Conservation (phyloP, 2,113 vertebrate species). For the Limanda limanda region DNA sequence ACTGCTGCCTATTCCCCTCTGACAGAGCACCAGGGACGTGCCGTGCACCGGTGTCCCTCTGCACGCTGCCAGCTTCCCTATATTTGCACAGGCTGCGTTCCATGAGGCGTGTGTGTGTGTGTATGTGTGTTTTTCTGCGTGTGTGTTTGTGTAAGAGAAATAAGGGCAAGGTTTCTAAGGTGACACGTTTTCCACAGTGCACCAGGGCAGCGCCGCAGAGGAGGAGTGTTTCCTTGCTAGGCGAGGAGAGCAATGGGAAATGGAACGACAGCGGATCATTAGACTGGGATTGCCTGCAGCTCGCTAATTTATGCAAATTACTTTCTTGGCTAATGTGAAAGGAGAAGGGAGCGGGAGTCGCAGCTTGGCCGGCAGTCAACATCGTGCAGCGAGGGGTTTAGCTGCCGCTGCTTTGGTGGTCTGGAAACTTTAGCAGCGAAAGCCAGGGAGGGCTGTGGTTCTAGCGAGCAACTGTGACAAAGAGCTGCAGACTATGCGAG, state of each 20-base stretch:
- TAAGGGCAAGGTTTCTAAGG: conserved; percentile 24
- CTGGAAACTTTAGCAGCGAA: conserved; percentile 67
- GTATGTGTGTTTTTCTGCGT: conserved; percentile 7
- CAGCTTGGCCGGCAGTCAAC: conserved; percentile 69
- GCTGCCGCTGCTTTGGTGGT: conserved; percentile 50
- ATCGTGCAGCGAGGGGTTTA: conserved; percentile 62
- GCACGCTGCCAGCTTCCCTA: conserved; percentile 4
- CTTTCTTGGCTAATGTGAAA: conserved; percentile 69
- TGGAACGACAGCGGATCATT: conserved; percentile 71
- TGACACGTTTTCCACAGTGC: conserved; percentile 22
- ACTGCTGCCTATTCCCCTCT: conserved; percentile 38
- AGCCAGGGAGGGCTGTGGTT: conserved; percentile 54
- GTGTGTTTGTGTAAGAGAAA: conserved; percentile 14
- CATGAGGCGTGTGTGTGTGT: not conserved
- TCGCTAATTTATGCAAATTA: conserved; percentile 84
- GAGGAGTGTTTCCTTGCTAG: conserved; percentile 24
- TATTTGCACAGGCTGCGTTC: conserved; percentile 30
- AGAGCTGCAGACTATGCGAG: conserved; percentile 60
- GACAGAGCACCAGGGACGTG: conserved; percentile 29
- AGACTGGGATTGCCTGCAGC: conserved; percentile 70
- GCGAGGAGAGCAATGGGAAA: conserved; percentile 44
- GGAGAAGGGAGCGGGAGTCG: conserved; percentile 30
- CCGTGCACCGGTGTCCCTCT: conserved; percentile 33
- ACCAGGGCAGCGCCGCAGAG: conserved; percentile 6
- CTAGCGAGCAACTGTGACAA: conserved; percentile 59